Conservation (phyloP, 2,888 invertebrate genomes). For the Cyclophora albipunctata region DNA sequence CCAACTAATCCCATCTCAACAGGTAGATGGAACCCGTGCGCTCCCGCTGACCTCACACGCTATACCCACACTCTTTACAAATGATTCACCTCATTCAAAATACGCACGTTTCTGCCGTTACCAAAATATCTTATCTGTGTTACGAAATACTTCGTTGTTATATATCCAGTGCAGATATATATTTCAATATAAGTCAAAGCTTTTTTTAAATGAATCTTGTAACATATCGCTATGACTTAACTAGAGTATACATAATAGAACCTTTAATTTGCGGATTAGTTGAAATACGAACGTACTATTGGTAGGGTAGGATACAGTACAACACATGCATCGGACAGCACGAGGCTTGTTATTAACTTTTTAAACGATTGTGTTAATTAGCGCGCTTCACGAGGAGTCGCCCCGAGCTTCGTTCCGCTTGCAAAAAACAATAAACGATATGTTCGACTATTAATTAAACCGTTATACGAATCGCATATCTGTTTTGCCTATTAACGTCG, state of each 20-base stretch:
- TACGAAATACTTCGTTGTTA: constrained; percentile 28
- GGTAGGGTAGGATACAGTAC: constrained; percentile 16
- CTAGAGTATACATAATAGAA: too few relatives aligned
- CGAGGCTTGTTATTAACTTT: constrained; percentile 64
- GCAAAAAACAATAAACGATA: constrained; percentile 55
- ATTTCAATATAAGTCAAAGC: neutral
- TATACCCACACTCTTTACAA: constrained; percentile 31
- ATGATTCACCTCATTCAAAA: constrained; percentile 64
- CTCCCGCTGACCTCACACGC: constrained; percentile 55
- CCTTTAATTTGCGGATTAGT: constrained; percentile 20
- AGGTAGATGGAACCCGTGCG: constrained; percentile 58
- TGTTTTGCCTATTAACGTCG: constrained; percentile 17
- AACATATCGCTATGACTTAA: too few relatives aligned
- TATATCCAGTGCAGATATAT: constrained; percentile 13
- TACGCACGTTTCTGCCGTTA: constrained; percentile 29
- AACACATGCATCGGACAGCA: constrained; percentile 58
- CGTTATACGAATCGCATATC: constrained; percentile 28
- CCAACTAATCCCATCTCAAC: constrained; percentile 62
- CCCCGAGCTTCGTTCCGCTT: constrained; percentile 39
- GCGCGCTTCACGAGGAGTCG: constrained; percentile 46
- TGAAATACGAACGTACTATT: constrained; percentile 20
- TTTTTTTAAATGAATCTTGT: neutral
- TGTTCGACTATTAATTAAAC: constrained; percentile 55
- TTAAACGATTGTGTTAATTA: constrained; percentile 72
- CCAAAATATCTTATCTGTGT: constrained; percentile 30